Percentiles rank a stretch among this genome's conserved stretches.
These are phyloP conservation scores for Aporrectodea caliginosa DNA, from an alignment of 1,140 invertebrate genomes.

Conservation along the genomic window DNA sequence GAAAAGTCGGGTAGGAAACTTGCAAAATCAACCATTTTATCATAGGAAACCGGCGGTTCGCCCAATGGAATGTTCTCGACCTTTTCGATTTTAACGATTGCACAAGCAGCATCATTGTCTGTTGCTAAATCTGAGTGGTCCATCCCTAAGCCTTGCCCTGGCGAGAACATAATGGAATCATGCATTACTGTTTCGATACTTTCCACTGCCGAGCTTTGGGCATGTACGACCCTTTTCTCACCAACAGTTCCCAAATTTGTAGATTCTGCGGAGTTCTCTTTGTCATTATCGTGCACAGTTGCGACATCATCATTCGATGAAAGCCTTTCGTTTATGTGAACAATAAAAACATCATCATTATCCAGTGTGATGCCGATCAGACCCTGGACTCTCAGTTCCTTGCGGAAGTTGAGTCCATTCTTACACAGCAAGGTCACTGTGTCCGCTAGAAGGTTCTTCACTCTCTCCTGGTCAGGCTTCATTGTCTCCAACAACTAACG, in stretches of 20 bases:
- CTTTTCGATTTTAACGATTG: not conserved
- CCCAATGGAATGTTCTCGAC: not conserved
- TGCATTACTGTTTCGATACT: not conserved
- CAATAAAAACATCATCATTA: slow-evolving; percentile 30
- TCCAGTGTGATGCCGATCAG: slow-evolving; percentile 32
- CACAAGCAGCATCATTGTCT: not conserved
- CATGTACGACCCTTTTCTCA: too few relatives aligned
- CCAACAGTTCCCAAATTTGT: not conserved
- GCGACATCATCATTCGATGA: not conserved
- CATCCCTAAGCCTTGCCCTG: not conserved
- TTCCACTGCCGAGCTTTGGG: not conserved
- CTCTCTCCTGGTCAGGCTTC: slow-evolving; percentile 32
- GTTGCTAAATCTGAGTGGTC: not conserved
- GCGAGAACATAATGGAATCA: not conserved
- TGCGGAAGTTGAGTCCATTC: slow-evolving; percentile 30
- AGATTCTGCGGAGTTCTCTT: not conserved
- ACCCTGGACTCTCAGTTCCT: slow-evolving; percentile 31
- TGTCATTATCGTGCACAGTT: not conserved
- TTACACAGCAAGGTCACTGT: slow-evolving; percentile 33
- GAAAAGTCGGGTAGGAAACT: not conserved
- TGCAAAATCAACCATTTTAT: not conserved
- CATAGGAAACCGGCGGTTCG: not conserved
- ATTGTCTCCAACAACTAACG: slow-evolving; percentile 6
- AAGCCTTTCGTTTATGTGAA: slow-evolving; percentile 29
- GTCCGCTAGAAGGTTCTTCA: slow-evolving; percentile 30